Evolutionary conservation across 2,888 invertebrate species (phyloP).

Genomic region (Drosophila quinaria): DNA sequence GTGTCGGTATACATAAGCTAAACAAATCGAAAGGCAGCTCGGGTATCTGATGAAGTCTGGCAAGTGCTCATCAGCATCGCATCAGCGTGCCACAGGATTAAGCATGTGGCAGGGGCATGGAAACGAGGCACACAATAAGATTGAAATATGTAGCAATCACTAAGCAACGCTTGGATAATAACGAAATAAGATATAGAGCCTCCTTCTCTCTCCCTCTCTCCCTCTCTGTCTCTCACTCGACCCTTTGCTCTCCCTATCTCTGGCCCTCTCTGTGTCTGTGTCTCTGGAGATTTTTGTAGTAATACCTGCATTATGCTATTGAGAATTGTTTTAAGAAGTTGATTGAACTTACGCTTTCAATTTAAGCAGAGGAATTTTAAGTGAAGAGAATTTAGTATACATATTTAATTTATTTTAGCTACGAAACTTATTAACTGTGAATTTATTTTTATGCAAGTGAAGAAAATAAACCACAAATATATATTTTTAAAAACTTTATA

Average conservation of each 20-base stretch:
- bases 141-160: constrained; percentile 31
- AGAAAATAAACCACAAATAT: background rate
- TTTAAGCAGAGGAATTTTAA: background rate
- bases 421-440: too few species aligned
- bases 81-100: constrained; percentile 11
- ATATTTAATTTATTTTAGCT: background rate
- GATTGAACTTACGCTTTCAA: constrained; percentile 4
- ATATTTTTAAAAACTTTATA: too few species aligned
- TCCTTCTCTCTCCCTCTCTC: too few species aligned
- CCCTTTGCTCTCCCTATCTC: background rate
- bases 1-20: constrained; percentile 30
- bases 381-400: background rate
- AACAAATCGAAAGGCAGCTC: constrained; percentile 45
- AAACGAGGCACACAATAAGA: constrained; percentile 23
- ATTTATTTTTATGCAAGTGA: background rate
- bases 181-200: constrained; percentile 5
- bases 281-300: constrained; percentile 1
- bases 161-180: constrained; percentile 52
- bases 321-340: constrained; percentile 16
- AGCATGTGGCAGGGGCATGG: background rate
- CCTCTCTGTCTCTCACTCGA: too few species aligned
- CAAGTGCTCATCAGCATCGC: constrained; percentile 69
- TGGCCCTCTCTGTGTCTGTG: background rate
- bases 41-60: constrained; percentile 60
- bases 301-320: constrained; percentile 11